Base-by-base conservation (phyloP, 2,113 vertebrate species). In the Pyrgilauda ruficollis region DNA sequence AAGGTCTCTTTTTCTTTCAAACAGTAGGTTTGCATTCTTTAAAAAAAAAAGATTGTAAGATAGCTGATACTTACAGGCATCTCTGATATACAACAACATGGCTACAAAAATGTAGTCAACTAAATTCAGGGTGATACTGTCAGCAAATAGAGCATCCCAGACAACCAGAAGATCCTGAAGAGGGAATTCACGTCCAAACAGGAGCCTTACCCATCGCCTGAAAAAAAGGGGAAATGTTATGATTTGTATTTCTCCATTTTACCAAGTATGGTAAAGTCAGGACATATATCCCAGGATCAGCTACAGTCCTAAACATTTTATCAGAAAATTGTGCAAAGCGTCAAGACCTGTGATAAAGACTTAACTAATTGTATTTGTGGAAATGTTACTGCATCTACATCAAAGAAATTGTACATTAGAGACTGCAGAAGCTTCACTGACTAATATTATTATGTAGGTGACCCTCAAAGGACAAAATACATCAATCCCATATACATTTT, bases 81-180 rank as follows among this genome's bases (percentile, higher is more conserved):
- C 99, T 97, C 99, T 98, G 95, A 99, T 99, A 96, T 99, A 99
- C 24, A 99, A 98, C 84, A 99, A 97, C 99, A 99, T 99, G 97
- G 99, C 99, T 94, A 99, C 98, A 97, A 99, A 99, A 97, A 99
- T 93, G 92, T 99, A 99, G 97, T 99, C 99, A 47, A 99, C 99
- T 95, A 99, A 98, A 94, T 98, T 98, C 88, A 99, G 97, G 82
- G 98, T 99, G 95, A 99, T 98, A 96, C 99, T 99, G 87, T 99
- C 99, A 26, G 99, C 99, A 85, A 99, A 99, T 20, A 99, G 96
- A 58, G 99, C 99, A 46, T 99, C 99, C 99, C 99, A 99, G 88
- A 99, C 98, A 87, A 99, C 99, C 93, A 99, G 97, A 44, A 99
- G 98, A 88, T 99, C 99, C 98, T 99, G 99, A 41, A 99, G 98